These are phyloP conservation scores for Hemicentrotus pulcherrimus DNA, from an alignment of 35 echinoderm and acorn worm species.

Conservation along the genomic window DNA sequence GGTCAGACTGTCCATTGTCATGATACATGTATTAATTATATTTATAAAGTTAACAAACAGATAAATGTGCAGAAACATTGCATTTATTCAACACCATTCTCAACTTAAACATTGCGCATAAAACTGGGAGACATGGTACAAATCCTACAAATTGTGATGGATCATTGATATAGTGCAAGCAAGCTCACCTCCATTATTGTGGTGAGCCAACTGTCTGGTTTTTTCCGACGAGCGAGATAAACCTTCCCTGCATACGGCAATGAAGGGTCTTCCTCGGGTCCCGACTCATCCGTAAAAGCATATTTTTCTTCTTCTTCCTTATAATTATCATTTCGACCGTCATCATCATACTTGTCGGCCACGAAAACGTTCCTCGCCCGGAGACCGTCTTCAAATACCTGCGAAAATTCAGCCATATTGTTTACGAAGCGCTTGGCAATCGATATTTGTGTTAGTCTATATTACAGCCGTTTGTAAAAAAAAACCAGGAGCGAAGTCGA, in stretches of 20 bases:
- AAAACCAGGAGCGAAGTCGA: too few relatives aligned
- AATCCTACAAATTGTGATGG: too few relatives aligned
- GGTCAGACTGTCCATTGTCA: too few relatives aligned
- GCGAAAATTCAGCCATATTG: constrained; percentile 31
- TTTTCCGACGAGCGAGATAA: constrained; percentile 89
- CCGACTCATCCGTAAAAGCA: constrained; percentile 72
- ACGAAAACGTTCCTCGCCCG: constrained; percentile 41
- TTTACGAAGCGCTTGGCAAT: constrained; percentile 35
- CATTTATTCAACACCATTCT: too few relatives aligned
- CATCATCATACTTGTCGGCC: constrained; percentile 8
- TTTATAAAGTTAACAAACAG: too few relatives aligned
- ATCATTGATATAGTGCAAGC: too few relatives aligned
- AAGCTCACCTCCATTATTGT: constrained; percentile 73
- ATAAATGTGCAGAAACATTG: too few relatives aligned
- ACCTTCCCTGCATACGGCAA: constrained; percentile 93
- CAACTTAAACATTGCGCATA: too few relatives aligned
- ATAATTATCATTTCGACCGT: background rate
- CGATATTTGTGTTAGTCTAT: background rate
- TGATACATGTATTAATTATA: too few relatives aligned
- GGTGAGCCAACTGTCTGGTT: constrained; percentile 75
- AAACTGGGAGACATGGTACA: too few relatives aligned
- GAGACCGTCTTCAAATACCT: constrained; percentile 33
- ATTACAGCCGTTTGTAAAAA: background rate
- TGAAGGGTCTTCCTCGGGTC: constrained; percentile 67
- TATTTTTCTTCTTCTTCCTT: constrained; percentile 66